These are phyloP conservation scores for Oreochromis aureus DNA, from an alignment of 2,113 vertebrate genomes.

Conservation along the genomic window DNA sequence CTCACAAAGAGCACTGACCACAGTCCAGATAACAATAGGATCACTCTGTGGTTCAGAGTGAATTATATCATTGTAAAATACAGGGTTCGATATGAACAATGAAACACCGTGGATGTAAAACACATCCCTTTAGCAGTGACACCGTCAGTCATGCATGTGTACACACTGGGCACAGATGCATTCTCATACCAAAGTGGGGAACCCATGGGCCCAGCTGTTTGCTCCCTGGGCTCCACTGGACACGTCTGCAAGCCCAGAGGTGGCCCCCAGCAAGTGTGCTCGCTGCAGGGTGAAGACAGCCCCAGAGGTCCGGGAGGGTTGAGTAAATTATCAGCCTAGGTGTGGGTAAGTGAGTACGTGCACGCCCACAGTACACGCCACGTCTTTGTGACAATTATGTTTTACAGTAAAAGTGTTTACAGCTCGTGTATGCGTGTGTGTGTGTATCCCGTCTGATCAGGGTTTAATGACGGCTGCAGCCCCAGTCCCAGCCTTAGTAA, in stretches of 20 bases:
- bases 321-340: constrained; percentile 35
- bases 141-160: background rate
- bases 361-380: background rate
- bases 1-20: background rate
- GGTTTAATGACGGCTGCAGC: constrained; percentile 51
- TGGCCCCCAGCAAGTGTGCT: constrained; percentile 33
- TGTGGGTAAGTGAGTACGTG: background rate
- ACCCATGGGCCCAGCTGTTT: constrained; percentile 46
- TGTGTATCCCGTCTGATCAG: constrained; percentile 29
- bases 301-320: constrained; percentile 28
- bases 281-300: constrained; percentile 51
- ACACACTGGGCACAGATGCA: background rate
- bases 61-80: background rate
- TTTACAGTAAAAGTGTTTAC: background rate
- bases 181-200: background rate
- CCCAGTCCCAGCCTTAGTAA: constrained; percentile 44
- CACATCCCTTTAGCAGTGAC: background rate
- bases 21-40: background rate
- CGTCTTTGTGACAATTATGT: background rate
- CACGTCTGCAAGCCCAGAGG: background rate
- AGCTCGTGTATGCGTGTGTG: background rate
- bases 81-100: background rate
- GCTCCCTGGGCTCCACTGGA: background rate
- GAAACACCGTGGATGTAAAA: background rate
- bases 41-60: background rate